These are phyloP conservation scores for Leptinotarsa rubiginosa DNA, from an alignment of 2,888 invertebrate genomes.

Conservation along the genomic window DNA sequence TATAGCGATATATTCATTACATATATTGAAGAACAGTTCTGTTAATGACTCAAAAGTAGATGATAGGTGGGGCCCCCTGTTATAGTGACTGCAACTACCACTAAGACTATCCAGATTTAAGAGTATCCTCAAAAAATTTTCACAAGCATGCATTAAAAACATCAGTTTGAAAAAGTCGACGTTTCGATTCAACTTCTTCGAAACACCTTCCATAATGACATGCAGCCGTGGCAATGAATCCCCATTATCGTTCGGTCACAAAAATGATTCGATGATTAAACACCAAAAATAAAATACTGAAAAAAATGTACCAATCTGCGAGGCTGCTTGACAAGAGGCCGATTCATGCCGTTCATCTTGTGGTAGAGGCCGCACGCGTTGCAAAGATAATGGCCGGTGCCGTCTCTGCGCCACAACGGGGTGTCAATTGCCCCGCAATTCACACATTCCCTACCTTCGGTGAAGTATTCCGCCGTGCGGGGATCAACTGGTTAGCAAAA, in stretches of 20 bases:
- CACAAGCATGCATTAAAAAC: not conserved
- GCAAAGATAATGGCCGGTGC: conserved; percentile 98
- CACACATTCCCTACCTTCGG: conserved; percentile 96
- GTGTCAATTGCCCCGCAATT: conserved; percentile 97
- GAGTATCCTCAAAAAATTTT: not conserved
- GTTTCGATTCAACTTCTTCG: not conserved
- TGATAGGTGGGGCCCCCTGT: no score
- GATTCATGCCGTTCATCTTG: conserved; percentile 95
- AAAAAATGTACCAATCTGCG: conserved; percentile 81
- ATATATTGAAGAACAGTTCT: no score
- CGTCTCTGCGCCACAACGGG: conserved; percentile 98
- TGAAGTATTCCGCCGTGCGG: conserved; percentile 65
- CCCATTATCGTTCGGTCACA: conserved; percentile 52
- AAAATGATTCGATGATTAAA: conserved; percentile 30
- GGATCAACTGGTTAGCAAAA: conserved; percentile 58
- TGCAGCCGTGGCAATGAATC: not conserved
- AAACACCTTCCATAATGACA: not conserved
- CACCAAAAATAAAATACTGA: conserved; percentile 25
- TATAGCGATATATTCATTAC: no score
- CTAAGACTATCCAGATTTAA: no score
- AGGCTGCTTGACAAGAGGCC: conserved; percentile 91
- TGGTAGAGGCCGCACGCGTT: conserved; percentile 99
- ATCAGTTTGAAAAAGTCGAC: not conserved
- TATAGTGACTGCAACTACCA: no score
- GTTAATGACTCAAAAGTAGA: no score